Evolutionary conservation across 2,797 vertebrate species (phyloP).

Genomic region (Chelon auratus): DNA sequence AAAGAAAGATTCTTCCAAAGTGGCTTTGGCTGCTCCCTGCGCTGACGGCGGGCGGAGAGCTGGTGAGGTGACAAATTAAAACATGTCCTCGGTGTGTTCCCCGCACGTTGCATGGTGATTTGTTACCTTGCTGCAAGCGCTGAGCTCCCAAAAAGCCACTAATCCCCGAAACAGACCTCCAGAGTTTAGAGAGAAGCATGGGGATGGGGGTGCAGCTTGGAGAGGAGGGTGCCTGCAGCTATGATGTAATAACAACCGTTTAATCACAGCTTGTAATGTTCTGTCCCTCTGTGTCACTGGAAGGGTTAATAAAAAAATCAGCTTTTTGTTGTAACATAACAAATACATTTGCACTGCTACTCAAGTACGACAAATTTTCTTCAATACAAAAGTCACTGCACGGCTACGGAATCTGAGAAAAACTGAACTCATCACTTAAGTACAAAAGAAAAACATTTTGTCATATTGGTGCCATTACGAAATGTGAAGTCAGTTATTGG

Average conservation of each 20-base stretch:
- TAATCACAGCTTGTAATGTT: slow-evolving; percentile 34
- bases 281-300: slow-evolving; percentile 12
- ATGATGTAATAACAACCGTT: slow-evolving; percentile 39
- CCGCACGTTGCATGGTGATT: slow-evolving; percentile 42
- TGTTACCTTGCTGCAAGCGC: slow-evolving; percentile 44
- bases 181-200: slow-evolving; percentile 27
- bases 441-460: not conserved
- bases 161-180: slow-evolving; percentile 57
- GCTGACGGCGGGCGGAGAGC: slow-evolving; percentile 29
- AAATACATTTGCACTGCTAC: not conserved
- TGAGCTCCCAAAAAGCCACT: slow-evolving; percentile 54
- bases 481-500: not conserved
- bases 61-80: slow-evolving; percentile 68
- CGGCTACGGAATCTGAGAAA: too few species aligned
- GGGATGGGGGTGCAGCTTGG: not conserved
- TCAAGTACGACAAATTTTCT: not conserved
- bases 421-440: not conserved
- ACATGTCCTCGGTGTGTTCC: slow-evolving; percentile 63
- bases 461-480: not conserved
- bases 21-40: slow-evolving; percentile 31
- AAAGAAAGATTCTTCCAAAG: slow-evolving; percentile 36
- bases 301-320: slow-evolving; percentile 18
- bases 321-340: slow-evolving; percentile 1
- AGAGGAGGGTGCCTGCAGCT: slow-evolving; percentile 19
- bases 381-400: not conserved